phyloP scores from a whole-genome alignment of 2,797 vertebrate genomes.

The Podargus strigoides region DNA sequence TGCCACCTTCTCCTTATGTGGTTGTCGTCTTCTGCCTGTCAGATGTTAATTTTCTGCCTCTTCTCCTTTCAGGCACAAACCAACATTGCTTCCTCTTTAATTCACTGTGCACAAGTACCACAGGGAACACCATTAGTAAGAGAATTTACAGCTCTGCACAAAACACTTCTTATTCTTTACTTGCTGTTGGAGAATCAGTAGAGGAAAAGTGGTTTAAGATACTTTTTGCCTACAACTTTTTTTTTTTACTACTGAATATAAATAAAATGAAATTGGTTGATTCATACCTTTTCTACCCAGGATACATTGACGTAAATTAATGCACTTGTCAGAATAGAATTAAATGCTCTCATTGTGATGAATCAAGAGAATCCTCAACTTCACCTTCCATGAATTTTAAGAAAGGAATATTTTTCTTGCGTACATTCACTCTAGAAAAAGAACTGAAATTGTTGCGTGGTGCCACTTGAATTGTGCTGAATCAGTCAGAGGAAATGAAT shows the following conservation, averaged over 20 bases:
- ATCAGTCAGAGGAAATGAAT: slow-evolving; percentile 11
- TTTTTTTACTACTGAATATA: neutral
- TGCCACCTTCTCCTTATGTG: neutral
- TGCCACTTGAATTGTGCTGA: neutral
- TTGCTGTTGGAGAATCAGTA: neutral
- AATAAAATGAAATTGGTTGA: neutral
- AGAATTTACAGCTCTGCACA: neutral
- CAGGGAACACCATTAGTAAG: neutral
- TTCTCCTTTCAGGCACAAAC: neutral
- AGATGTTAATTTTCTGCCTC: neutral
- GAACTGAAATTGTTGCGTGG: neutral
- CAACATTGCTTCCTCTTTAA: neutral
- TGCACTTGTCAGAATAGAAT: neutral
- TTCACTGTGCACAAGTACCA: neutral
- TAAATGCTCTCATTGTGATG: neutral
- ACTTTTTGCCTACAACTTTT: too few relatives aligned
- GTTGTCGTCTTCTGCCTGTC: neutral
- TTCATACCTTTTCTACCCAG: neutral
- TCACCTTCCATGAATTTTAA: neutral
- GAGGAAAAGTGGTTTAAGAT: neutral
- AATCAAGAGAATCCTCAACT: neutral
- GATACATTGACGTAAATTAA: neutral
- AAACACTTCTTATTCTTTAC: neutral
- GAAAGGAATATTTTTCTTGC: neutral
- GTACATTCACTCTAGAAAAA: neutral